Evolutionary conservation across 2,888 invertebrate genomes (phyloP).

Genomic region (Aspidiotus destructor): DNA sequence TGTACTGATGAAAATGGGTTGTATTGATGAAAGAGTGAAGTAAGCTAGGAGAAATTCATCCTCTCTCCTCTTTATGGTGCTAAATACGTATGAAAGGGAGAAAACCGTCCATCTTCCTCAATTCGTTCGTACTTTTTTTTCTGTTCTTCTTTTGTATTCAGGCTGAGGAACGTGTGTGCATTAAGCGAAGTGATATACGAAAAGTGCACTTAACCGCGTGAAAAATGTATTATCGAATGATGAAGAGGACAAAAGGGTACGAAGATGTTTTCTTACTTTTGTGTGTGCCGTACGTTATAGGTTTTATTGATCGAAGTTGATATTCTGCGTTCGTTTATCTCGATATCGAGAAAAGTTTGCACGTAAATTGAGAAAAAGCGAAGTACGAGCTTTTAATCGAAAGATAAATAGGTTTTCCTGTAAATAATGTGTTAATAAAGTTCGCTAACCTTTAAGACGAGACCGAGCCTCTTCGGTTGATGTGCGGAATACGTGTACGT

Average conservation of each 20-base stretch:
- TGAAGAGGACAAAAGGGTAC: not conserved
- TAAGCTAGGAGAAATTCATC: not conserved
- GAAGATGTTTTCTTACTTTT: not conserved
- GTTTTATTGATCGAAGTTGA: conserved; percentile 5
- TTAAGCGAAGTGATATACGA: not conserved
- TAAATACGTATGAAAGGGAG: not conserved
- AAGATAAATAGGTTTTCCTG: conserved; percentile 8
- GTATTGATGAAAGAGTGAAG: too few species aligned
- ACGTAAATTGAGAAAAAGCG: not conserved
- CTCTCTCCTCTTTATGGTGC: not conserved
- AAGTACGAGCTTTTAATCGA: not conserved
- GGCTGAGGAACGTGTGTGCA: not conserved
- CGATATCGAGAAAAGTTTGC: not conserved
- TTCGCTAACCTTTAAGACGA: not conserved
- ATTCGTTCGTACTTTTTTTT: not conserved
- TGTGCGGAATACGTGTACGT: not conserved
- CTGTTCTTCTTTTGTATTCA: not conserved
- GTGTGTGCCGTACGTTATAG: not conserved
- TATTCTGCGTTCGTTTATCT: not conserved
- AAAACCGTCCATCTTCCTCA: not conserved
- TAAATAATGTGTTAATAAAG: not conserved
- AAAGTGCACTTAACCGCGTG: conserved; percentile 6
- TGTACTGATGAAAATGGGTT: too few species aligned
- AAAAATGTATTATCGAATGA: conserved; percentile 9
- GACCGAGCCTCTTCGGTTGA: not conserved